Evolutionary conservation across 2,888 invertebrate species (phyloP), one percentile per base, ranked within the genome.

Genomic region (Autographa pulchrina): DNA sequence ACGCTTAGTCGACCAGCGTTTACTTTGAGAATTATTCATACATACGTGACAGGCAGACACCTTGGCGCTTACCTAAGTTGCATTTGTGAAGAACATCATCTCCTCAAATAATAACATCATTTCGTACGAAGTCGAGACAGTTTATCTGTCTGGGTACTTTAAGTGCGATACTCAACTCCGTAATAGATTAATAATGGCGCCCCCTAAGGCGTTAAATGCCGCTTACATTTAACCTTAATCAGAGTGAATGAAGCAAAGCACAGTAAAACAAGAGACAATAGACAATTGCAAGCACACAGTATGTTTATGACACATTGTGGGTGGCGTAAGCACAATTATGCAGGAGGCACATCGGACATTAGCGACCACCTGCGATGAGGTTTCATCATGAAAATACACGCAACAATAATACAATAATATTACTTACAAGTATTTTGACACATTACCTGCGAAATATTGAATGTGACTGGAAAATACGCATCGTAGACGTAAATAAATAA

Each of bases 301-400:
- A 52, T 63, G 62, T 83, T 81, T 78, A 81, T 70, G 76, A 69
- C 76, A 78, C 76, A 78, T 78, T 72, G 81, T 80, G 62, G 35
- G 52, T 54, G 62, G 31, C 63, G 9, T 52, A 20, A 58, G 54
- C 59, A 68, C 80, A 75, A 72, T 77, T 69, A 38, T 38, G 20
- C 32, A 68, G 35, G 48, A 31, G 25, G 38, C 11, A 38, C 68
- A 38, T 61, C 52, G 65, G 41, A 31, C 16, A 65, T 58, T 32
- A 43, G 32, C 58, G 77, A 78, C 79, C 79, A 74, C 78, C 78
- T 32, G 63, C 75, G 66, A 52, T 59, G 74, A 48, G n/a, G 56
- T 54, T 70, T 25, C 9, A 62, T 20, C 54, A 54, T 65, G 38
- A 16, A 60, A 59, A 61, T 61, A 18, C 35, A 35, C 52, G 13